These are phyloP conservation scores for Hemiprocne comata DNA, from an alignment of 2,113 vertebrate species.

Conservation along the genomic window DNA sequence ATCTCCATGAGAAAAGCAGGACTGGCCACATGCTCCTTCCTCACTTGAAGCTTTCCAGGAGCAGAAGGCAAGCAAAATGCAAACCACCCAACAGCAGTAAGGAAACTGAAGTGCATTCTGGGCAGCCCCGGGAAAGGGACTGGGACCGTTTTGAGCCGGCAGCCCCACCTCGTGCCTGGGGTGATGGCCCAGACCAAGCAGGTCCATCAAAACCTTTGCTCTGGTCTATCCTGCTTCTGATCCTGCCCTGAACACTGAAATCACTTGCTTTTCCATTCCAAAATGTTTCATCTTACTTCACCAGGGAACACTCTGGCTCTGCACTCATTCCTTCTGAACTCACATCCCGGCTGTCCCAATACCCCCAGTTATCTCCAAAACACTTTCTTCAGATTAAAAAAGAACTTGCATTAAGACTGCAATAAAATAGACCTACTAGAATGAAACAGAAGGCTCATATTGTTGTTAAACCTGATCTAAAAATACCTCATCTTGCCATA, in stretches of 20 bases:
- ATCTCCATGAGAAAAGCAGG: slow-evolving; percentile 9
- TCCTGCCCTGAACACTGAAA: not conserved
- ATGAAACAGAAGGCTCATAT: not conserved
- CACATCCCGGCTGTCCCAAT: not conserved
- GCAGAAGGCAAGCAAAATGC: not conserved
- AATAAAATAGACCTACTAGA: not conserved
- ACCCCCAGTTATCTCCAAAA: not conserved
- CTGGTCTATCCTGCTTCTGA: not conserved
- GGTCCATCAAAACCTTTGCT: not conserved
- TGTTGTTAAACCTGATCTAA: not conserved
- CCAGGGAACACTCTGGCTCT: not conserved
- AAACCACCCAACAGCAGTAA: not conserved
- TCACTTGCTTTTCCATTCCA: not conserved
- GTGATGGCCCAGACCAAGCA: not conserved
- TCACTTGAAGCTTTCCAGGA: slow-evolving; percentile 11
- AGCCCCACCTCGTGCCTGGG: not conserved
- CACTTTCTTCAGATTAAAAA: not conserved
- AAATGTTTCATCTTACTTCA: not conserved
- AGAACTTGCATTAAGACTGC: not conserved
- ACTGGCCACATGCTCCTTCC: not conserved
- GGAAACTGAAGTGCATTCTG: not conserved
- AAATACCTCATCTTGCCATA: not conserved
- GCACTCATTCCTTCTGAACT: not conserved
- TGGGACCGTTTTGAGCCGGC: not conserved
- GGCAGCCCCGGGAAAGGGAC: not conserved